phyloP scores from a whole-genome alignment of 2,888 invertebrate genomes.

The Masnerella sp. region DNA sequence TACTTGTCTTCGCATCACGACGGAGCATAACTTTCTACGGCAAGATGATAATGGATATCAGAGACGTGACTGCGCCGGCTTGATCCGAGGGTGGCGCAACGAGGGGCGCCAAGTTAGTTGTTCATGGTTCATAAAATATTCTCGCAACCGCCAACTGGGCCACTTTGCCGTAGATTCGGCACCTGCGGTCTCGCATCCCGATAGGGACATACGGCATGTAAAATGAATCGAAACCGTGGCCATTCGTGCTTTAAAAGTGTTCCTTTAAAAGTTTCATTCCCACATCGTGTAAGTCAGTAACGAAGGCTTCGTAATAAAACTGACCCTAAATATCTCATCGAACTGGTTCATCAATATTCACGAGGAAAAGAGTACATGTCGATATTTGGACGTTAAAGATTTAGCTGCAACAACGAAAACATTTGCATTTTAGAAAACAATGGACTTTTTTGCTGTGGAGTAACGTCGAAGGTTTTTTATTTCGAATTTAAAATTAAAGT shows the following conservation, averaged over 20 bases:
- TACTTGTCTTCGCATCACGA: slow-evolving; percentile 39
- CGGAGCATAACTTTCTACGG: slow-evolving; percentile 33
- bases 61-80: slow-evolving; percentile 52
- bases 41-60: slow-evolving; percentile 59
- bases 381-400: too few relatives aligned
- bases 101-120: slow-evolving; percentile 56
- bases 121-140: slow-evolving; percentile 72
- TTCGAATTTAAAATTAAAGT: too few relatives aligned
- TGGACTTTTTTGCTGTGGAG: too few relatives aligned
- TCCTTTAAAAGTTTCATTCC: slow-evolving; percentile 43
- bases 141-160: slow-evolving; percentile 65
- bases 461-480: too few relatives aligned
- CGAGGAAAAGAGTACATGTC: too few relatives aligned
- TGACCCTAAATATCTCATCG: neutral
- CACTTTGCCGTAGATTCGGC: slow-evolving; percentile 65
- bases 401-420: too few relatives aligned
- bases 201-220: slow-evolving; percentile 31
- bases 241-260: slow-evolving; percentile 24
- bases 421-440: too few relatives aligned
- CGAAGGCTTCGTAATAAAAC: slow-evolving; percentile 20
- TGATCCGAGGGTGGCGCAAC: slow-evolving; percentile 48
- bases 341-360: neutral
- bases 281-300: slow-evolving; percentile 6
- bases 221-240: slow-evolving; percentile 45
- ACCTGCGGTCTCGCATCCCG: slow-evolving; percentile 66